Conservation (phyloP, 2,113 vertebrate species). For the human (Homo sapiens) region DNA sequence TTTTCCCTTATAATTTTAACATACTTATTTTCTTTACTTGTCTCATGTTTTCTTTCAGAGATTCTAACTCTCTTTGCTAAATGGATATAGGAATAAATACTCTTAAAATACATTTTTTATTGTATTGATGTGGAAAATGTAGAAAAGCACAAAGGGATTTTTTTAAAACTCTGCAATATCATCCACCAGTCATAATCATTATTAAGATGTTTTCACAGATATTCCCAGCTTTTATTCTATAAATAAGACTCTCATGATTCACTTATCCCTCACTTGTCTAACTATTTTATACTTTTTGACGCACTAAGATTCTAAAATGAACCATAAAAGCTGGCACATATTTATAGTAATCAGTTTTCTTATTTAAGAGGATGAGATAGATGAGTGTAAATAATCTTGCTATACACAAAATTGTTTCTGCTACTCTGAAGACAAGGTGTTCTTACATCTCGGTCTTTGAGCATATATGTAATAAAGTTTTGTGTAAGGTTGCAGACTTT, state of each 20-base stretch:
- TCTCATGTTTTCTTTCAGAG: background rate
- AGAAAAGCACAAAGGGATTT: background rate
- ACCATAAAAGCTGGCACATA: background rate
- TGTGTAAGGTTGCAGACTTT: background rate
- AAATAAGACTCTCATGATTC: background rate
- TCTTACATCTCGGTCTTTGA: background rate
- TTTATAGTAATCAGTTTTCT: background rate
- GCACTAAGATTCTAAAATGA: rapidly evolving
- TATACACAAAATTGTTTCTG: background rate
- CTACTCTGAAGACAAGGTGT: background rate
- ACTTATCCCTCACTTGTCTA: background rate
- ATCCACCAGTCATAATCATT: background rate
- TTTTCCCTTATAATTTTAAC: background rate
- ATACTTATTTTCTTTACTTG: background rate
- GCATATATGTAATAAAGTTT: background rate
- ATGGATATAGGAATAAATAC: background rate
- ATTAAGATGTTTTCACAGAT: background rate
- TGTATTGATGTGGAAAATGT: background rate
- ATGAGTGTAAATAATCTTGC: background rate
- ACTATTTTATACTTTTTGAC: background rate
- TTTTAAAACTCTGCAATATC: background rate
- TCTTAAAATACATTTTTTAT: background rate
- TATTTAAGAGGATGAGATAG: background rate
- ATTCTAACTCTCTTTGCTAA: background rate
- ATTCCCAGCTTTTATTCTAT: background rate